phyloP scores from a whole-genome alignment of 1,140 invertebrate species.

The Achroia grisella region DNA sequence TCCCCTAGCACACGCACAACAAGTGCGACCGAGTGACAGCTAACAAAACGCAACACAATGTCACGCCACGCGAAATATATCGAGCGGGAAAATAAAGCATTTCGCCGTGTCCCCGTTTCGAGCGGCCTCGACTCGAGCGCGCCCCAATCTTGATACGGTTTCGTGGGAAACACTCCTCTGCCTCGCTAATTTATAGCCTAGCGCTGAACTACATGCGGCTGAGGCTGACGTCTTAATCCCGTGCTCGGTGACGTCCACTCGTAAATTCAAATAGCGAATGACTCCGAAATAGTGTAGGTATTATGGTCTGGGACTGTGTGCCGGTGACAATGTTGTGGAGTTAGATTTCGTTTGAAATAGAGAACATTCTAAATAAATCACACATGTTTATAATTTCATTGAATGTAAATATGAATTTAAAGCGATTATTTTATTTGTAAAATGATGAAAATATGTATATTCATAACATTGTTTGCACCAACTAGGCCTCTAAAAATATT shows the following conservation, averaged over 20 bases:
- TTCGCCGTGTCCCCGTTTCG: constrained; percentile 28
- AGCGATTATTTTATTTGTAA: too few species aligned
- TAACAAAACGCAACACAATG: constrained; percentile 44
- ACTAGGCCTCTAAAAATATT: too few species aligned
- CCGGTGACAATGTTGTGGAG: too few species aligned
- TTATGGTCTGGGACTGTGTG: too few species aligned
- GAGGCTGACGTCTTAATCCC: constrained; percentile 47
- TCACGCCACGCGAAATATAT: constrained; percentile 35
- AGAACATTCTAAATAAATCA: too few species aligned
- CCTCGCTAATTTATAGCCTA: constrained; percentile 40
- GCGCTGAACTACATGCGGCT: constrained; percentile 32
- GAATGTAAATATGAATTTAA: too few species aligned
- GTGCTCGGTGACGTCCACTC: constrained; percentile 16
- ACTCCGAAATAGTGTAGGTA: too few species aligned
- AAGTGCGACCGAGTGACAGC: constrained; percentile 32
- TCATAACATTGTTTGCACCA: too few species aligned
- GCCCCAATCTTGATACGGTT: constrained; percentile 36
- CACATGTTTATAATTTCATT: too few species aligned
- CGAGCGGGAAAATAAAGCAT: constrained; percentile 36
- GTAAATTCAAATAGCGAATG: constrained; percentile 25
- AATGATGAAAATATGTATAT: too few species aligned
- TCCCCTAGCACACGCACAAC: constrained; percentile 1
- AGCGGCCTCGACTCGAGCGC: constrained; percentile 8
- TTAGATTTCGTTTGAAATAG: too few species aligned
- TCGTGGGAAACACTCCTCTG: constrained; percentile 35